Conservation (phyloP, 2,797 vertebrate species). For the Gymnoscopelus microlampas region DNA sequence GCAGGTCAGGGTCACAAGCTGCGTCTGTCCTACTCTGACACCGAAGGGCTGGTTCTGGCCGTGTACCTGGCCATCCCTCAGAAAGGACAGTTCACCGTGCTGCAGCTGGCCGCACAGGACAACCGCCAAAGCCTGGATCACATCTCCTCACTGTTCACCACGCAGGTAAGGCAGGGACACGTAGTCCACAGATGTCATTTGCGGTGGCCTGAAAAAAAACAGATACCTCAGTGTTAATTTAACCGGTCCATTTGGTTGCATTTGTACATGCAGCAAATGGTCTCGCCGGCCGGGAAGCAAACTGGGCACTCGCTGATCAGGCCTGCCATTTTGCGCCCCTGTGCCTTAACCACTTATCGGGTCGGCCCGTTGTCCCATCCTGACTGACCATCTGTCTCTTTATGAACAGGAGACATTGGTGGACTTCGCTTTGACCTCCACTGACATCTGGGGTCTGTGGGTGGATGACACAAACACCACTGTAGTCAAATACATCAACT, state of each 20-base stretch:
- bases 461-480: conserved; percentile 89
- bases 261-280: no score
- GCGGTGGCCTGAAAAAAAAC: no score
- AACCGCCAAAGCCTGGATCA: conserved; percentile 92
- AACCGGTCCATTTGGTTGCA: no score
- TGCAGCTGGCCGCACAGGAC: conserved; percentile 89
- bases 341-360: no score
- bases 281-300: no score
- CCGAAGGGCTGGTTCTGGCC: conserved; percentile 86
- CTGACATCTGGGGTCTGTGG: conserved; percentile 94
- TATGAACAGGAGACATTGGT: conserved; percentile 87
- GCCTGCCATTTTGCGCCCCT: no score
- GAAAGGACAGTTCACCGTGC: conserved; percentile 90
- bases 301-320: no score
- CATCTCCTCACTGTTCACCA: conserved; percentile 89
- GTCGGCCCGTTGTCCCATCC: no score
- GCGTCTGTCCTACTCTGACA: conserved; percentile 83
- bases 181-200: no score
- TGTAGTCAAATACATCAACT: conserved; percentile 92
- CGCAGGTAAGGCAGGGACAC: conserved; percentile 68
- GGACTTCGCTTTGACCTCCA: conserved; percentile 90
- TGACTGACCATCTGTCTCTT: neutral
- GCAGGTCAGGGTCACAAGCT: conserved; percentile 86
- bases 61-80: conserved; percentile 87
- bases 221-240: no score